Evolutionary conservation across 2,797 vertebrate genomes (phyloP).

Genomic region (Rousettus madagascariensis): DNA sequence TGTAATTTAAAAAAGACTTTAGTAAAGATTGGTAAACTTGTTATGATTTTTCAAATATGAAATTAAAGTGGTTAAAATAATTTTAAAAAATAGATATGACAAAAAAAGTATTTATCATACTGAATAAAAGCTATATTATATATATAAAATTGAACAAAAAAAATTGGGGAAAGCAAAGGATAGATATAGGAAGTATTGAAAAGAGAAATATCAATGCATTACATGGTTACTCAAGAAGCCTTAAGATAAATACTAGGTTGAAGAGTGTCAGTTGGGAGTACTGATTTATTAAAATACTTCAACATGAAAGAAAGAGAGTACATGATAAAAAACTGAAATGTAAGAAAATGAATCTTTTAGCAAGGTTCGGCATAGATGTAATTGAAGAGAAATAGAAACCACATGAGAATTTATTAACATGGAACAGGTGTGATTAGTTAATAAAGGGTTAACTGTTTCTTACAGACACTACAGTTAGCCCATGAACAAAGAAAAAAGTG

Average conservation of each 20-base stretch:
- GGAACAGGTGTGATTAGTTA: neutral
- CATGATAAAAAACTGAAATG: neutral
- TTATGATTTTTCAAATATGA: neutral
- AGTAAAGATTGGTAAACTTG: neutral
- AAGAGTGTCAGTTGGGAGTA: neutral
- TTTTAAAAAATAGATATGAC: neutral
- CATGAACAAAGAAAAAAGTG: neutral
- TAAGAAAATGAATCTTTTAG: conserved; percentile 6
- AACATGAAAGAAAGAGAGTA: neutral
- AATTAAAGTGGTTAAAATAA: neutral
- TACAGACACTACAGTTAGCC: neutral
- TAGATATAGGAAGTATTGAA: neutral
- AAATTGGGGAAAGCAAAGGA: neutral
- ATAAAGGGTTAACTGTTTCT: neutral
- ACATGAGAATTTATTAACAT: neutral
- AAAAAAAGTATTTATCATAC: neutral
- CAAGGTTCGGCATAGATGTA: neutral
- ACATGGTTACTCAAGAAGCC: neutral
- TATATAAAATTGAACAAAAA: neutral
- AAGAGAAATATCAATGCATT: neutral
- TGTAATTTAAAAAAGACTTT: neutral
- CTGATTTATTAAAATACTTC: conserved; percentile 24
- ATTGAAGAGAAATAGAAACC: neutral
- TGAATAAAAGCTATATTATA: neutral
- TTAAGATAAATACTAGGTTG: neutral